Evolutionary conservation across 1,140 invertebrate species (phyloP).

Genomic region (Megalopta genalis): DNA sequence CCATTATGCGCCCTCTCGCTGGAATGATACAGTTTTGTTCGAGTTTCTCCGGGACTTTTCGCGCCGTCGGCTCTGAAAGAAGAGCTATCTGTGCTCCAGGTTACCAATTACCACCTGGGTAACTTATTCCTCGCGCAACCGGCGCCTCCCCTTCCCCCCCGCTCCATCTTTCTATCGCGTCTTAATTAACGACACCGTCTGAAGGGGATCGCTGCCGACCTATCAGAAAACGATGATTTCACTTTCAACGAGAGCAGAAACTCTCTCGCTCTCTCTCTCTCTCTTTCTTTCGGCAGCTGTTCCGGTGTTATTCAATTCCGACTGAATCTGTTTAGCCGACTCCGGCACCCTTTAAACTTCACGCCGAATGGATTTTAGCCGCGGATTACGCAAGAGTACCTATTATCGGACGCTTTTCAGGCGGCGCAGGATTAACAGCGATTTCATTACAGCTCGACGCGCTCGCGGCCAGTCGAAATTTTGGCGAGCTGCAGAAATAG

Average conservation of each 20-base stretch:
- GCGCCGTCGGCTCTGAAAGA: slow-evolving; percentile 42
- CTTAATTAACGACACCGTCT: slow-evolving; percentile 59
- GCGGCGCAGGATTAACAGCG: too few relatives aligned
- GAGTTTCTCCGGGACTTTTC: slow-evolving; percentile 59
- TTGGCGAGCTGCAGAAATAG: too few relatives aligned
- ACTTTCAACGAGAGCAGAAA: not conserved
- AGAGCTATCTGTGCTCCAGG: slow-evolving; percentile 34
- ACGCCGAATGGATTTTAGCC: too few relatives aligned
- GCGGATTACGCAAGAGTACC: too few relatives aligned
- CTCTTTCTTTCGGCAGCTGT: too few relatives aligned
- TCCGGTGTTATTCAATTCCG: too few relatives aligned
- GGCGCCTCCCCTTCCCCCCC: too few relatives aligned
- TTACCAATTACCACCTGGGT: slow-evolving; percentile 60
- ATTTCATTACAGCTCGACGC: too few relatives aligned
- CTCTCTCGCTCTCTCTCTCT: not conserved
- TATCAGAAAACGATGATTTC: slow-evolving; percentile 5
- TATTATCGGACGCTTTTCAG: too few relatives aligned
- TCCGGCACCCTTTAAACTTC: too few relatives aligned
- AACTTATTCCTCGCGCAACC: slow-evolving; percentile 31
- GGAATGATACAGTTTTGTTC: slow-evolving; percentile 54
- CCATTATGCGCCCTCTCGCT: slow-evolving; percentile 58
- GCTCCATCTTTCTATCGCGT: slow-evolving; percentile 45
- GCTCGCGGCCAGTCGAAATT: too few relatives aligned
- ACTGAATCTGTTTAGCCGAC: too few relatives aligned
- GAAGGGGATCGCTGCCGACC: not conserved